Base-by-base conservation (phyloP, 2,888 invertebrate genomes). In the Synanthedon tipuliformis region DNA sequence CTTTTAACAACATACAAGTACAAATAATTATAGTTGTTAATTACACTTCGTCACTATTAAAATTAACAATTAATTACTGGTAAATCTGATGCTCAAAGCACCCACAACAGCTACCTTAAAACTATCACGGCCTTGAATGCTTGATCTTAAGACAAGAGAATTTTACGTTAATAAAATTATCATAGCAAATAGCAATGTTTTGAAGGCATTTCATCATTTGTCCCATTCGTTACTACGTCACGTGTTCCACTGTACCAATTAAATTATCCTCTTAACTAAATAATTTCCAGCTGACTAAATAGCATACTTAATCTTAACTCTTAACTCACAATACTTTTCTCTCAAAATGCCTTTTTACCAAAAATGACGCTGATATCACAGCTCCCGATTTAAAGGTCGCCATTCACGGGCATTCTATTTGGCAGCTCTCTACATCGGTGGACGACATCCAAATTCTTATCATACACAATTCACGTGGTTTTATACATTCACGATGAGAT, bases 71-170 rank as follows among this genome's bases (percentile, higher is more conserved):
- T 34, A 10, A 8, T 10, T 34, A 34, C 34, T 34, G 34, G 34
- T 71, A 62, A 69, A 63, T 64, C 66, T 69, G 69, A 78, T 78
- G 76, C 75, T 71, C 68, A 63, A 65, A 76, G 78, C 77, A 76
- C 73, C 73, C 68, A 4, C 23, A 56, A 58, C 56, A 69, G 56
- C 63, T 72, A 75, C 58, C 78, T 80, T 81, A 81, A 40, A 61
- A 57, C 77, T 83, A 83, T 81, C 83, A 82, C 82, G 82, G 82
- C 81, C 83, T 71, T 76, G 66, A 73, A 74, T 71, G 71, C 66
- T 73, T 57, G 70, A 73, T 72, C 67, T 64, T 69, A 70, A 61
- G 61, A 69, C 60, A 59, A 64, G 63, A 49, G 8, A 13, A 49
- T 68, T 34, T 59, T 59, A 59, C 12, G 52, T 57, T 52, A 54